Evolutionary conservation across 2,797 vertebrate genomes (phyloP), one percentile per base, ranked within the genome.

Genomic region (Lithobates sylvaticus): DNA sequence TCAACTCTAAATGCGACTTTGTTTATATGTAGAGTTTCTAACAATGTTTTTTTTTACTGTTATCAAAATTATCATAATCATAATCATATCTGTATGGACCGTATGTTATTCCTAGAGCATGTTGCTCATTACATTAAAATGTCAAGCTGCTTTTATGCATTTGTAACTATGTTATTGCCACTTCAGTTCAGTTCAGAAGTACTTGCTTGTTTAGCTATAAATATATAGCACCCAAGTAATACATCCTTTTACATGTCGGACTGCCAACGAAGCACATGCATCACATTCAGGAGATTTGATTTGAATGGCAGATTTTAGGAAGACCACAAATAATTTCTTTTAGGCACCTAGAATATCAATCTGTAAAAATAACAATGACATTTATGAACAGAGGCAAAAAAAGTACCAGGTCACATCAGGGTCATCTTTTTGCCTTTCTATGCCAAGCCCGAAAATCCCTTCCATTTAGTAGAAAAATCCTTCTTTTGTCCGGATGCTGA

Each of bases 381-480:
- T 76, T 2, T 61, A 18, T 9, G 9, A 34, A 15, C 10, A 54
- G 15, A 23, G 36, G 85, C 87, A 83, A 87, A 91, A 88, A 90
- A 87, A 36, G 34, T 75, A 3, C 34, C 89, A 91, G 91, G 84
- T 91, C 88, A 88, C 36, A 29, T 85, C 64, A 84, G 50, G 86
- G 85, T 92, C 75, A 72, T 10, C 65, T 74, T 89, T 87, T 83
- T 89, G 81, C 90, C 42, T 88, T 89, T 90, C 76, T 89, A 84
- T 87, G 84, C 75, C 88, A 91, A 87, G 83, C 78, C 26, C 88
- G 81, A 91, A 91, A 91, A 81, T 65, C 69, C 85, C 88, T 72
- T 50, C 86, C 61, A 75, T 89, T 92, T 91, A 89, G 90, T 89
- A 87, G 92, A 92, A 93, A 94, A 94, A 93, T 92, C 91, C 89